phyloP scores from a whole-genome alignment of 2,888 invertebrate genomes.

The Pachymerium ferrugineum region DNA sequence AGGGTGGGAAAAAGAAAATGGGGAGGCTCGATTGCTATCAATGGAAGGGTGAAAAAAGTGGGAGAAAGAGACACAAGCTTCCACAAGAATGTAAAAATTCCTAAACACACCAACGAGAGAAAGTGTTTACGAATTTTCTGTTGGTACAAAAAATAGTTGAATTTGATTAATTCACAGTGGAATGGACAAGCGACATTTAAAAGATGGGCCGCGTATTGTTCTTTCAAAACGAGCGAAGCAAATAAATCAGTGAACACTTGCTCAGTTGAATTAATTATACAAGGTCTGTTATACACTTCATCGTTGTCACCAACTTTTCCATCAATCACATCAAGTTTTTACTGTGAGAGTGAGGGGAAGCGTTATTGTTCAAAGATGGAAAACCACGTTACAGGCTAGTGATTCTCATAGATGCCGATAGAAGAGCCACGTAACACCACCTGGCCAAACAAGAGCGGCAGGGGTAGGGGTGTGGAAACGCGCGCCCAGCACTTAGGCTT shows the following conservation, averaged over 20 bases:
- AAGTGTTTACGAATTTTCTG: too few relatives aligned
- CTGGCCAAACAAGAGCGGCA: constrained; percentile 27
- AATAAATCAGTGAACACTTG: constrained; percentile 4
- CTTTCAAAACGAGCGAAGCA: not conserved
- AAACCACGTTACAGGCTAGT: constrained; percentile 20
- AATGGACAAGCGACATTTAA: too few relatives aligned
- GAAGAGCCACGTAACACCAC: constrained; percentile 27
- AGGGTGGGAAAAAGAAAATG: not conserved
- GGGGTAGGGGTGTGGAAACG: constrained; percentile 6
- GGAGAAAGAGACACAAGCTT: not conserved
- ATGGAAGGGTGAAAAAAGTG: constrained; percentile 9
- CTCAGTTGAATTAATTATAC: constrained; percentile 16
- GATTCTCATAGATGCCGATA: constrained; percentile 7
- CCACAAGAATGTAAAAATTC: constrained; percentile 21
- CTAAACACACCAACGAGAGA: too few relatives aligned
- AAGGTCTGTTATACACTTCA: constrained; percentile 19
- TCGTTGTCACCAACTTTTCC: not conserved
- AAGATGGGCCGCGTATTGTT: not conserved
- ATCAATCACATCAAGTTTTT: constrained; percentile 20
- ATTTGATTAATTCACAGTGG: not conserved
- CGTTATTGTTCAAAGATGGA: constrained; percentile 3
- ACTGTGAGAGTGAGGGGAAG: not conserved
- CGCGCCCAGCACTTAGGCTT: constrained; percentile 19
- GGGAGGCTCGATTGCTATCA: constrained; percentile 24
- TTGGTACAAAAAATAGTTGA: not conserved